Evolutionary conservation across 2,797 vertebrate genomes (phyloP), one percentile per base, ranked within the genome.

Genomic region (Sparidentex hasta): DNA sequence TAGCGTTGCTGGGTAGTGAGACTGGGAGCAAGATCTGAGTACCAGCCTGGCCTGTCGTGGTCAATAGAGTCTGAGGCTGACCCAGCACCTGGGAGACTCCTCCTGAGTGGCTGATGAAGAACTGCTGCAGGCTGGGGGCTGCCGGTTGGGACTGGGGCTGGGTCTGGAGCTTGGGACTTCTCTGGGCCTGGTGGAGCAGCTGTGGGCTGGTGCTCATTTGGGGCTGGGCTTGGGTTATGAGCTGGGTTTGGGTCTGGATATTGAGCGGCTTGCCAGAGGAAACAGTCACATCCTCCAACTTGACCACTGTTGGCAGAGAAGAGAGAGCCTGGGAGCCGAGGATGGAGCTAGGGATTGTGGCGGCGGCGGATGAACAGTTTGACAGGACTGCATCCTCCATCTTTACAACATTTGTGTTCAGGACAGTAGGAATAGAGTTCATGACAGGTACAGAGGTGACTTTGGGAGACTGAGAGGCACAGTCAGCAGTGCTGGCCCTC

Each of bases 1-100:
- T 80, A 59, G 92, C 90, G 1, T 95, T 95, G 89, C 93, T 96
- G 48, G 97, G 95, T 64, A 99, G 95, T 18, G 98, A 96, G 1
- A 99, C 93, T 0, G 98, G 98, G 58, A 99, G 95, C 33, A 99
- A 95, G 88, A 99, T 96, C 94, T 97, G 98, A 16, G 97, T 93
- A 13, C 90, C 90, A 18, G 96, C 90, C 66, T 96, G 97, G 55
- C 90, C 83, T 1, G 85, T 50, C 0, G 97, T 85, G 55, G 96
- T 94, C 82, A 99, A 93, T 58, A 98, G 89, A 65, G 97, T 95
- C 82, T 96, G 97, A 38, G 96, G 96, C 66, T 95, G 97, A 59
- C 96, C 95, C 5, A 98, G 94, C 57, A 97, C 93, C 33, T 97
- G 96, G 0, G 96, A 95, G 83, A 96, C 93, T 1, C 84, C 82